These are phyloP conservation scores for Clytia hemisphaerica DNA, from an alignment of 30 jellyfish, hydroid and myxozoan genomes.

Conservation along the genomic window DNA sequence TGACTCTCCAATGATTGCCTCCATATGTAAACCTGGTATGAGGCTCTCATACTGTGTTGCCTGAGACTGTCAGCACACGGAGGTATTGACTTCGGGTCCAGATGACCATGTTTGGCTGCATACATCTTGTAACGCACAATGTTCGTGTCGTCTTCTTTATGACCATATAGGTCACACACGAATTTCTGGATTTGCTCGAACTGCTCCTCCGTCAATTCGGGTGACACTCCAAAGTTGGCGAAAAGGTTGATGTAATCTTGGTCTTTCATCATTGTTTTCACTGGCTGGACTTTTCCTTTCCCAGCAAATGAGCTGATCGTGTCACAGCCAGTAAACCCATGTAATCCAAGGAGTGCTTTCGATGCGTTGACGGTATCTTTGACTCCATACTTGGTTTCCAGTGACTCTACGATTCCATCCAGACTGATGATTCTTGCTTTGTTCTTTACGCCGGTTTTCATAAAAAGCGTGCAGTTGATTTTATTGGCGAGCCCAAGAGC, in stretches of 20 bases:
- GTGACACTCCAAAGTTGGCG: background rate
- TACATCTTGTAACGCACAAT: slow-evolving; percentile 15
- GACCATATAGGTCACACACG: slow-evolving; percentile 18
- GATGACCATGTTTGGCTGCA: slow-evolving; percentile 24
- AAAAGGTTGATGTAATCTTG: background rate
- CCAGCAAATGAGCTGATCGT: slow-evolving; percentile 18
- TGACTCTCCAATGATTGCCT: slow-evolving; percentile 1
- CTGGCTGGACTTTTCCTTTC: slow-evolving; percentile 26
- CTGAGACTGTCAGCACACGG: slow-evolving; percentile 23
- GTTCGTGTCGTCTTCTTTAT: slow-evolving; percentile 4
- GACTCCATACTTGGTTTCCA: background rate
- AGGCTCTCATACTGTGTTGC: slow-evolving; percentile 18
- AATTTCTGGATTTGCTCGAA: background rate
- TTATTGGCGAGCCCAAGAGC: slow-evolving; percentile 29
- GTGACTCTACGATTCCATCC: slow-evolving; percentile 2
- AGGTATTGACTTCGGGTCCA: slow-evolving; percentile 19
- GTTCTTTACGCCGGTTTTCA: slow-evolving; percentile 21
- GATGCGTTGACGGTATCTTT: background rate
- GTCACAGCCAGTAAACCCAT: slow-evolving; percentile 40
- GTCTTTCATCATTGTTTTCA: slow-evolving; percentile 14
- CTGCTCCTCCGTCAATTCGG: background rate
- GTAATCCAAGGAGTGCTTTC: slow-evolving; percentile 30
- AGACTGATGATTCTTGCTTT: slow-evolving; percentile 22
- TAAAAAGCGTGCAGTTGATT: slow-evolving; percentile 12
- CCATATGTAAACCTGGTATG: slow-evolving; percentile 29